Base-by-base conservation (phyloP, 2,888 invertebrate species). In the Cistogaster globosa region DNA sequence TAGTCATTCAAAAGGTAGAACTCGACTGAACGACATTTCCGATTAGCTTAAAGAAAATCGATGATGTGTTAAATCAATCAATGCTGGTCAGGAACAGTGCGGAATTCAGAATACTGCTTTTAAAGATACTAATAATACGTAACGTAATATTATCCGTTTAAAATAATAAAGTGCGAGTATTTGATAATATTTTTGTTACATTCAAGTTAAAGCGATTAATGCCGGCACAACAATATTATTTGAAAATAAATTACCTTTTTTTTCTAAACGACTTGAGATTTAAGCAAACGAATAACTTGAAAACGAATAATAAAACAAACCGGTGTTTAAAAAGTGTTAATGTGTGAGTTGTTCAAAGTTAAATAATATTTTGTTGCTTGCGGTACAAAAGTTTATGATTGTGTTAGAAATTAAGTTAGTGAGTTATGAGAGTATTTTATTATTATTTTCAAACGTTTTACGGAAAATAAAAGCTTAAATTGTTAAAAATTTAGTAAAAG, bases 1-100 rank as follows among this genome's bases (percentile, higher is more conserved):
- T 85, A 82, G 78, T 85, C 85, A 85, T 85, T 79, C 82, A 71
- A 67, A 82, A 78, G 85, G 75, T 82, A 76, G 85, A 85, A 75
- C 74, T 78, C 85, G 78, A 75, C 71, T 77, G 76, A 72, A 36
- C 62, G 80, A 84, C 84, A 84, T 81, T 72, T 72, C 76, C 68
- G 55, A 62, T 71, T 48, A 79, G 74, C 38, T 22, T 68, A 63
- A 36, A 63, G n/a, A 42, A 63, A 65, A 72, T 38, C 38, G 63
- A 76, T 71, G 75, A 12, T 69, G 76, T 71, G 71, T 58, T 77
- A 60, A n/a, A 14, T 65, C 58, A 80, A 80, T 65, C 74, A 69
- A 7, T 9, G 16, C 20, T 68, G 55, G 51, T 36, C 72, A 68
- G 26, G 38, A 62, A 68, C 67, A 62, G 42, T 77, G 68, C 80